Evolutionary conservation across 37 sponge, comb jelly and placozoan species (phyloP).

Genomic region (Aplysina aerophoba): DNA sequence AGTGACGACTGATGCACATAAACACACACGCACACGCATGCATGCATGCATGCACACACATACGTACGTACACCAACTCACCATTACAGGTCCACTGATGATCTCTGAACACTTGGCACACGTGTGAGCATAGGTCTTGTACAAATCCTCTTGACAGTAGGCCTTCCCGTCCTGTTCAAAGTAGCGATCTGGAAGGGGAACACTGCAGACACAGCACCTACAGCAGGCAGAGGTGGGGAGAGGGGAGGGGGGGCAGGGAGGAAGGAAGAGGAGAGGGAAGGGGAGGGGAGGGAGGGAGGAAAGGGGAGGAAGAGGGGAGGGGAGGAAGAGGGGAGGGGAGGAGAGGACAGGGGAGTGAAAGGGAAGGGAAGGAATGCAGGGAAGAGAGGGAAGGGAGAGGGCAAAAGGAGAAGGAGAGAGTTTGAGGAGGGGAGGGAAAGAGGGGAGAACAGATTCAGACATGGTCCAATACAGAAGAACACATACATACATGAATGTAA

Average conservation of each 20-base stretch:
- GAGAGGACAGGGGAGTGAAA: not conserved
- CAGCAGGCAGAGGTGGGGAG: too few species aligned
- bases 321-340: not conserved
- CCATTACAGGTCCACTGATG: slow-evolving; percentile 83
- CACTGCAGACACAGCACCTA: slow-evolving; percentile 65
- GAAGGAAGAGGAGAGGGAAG: not conserved
- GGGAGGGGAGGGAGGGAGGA: not conserved
- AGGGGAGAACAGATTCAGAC: not conserved
- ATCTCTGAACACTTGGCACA: slow-evolving; percentile 58
- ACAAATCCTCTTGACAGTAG: slow-evolving; percentile 66
- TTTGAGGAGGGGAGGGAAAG: not conserved
- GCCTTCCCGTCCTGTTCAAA: slow-evolving; percentile 55
- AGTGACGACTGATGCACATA: slow-evolving; percentile 18
- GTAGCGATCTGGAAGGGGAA: slow-evolving; percentile 63
- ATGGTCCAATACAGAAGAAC: too few species aligned
- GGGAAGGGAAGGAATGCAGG: not conserved
- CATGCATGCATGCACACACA: slow-evolving; percentile 22
- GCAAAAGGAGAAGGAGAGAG: not conserved
- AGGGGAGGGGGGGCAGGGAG: not conserved
- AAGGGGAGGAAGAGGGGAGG: not conserved
- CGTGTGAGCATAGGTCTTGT: slow-evolving; percentile 64
- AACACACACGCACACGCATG: slow-evolving; percentile 23
- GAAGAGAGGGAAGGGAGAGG: not conserved
- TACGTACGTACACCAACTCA: slow-evolving; percentile 35
- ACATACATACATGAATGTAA: too few species aligned